Base-by-base conservation (phyloP, 1,140 invertebrate genomes). In the Drosophila auraria region DNA sequence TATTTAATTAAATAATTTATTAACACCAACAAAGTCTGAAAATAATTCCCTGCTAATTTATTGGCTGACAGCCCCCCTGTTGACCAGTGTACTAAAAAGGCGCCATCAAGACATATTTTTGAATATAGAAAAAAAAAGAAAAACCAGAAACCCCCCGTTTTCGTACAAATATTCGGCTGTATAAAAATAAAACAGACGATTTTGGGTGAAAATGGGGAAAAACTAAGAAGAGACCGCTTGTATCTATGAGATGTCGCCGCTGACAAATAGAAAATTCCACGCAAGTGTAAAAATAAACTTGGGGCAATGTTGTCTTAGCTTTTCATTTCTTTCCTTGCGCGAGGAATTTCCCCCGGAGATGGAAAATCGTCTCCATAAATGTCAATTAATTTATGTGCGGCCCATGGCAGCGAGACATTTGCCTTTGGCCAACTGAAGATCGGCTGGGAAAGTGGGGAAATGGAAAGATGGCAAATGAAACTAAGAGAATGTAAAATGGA, bases 191-290 rank as follows among this genome's bases (percentile, higher is more conserved):
- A 89, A 89, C 71, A 89, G 62, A 78, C 61, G 51, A 25, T 50
- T 78, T 56, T 78, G 45, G 44, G 59, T 51, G 25, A 64, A 68
- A 68, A 54, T 44, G 66, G 36, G 44, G 66, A 36, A 59, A 60
- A 50, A 61, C 11, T 45, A 8, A 62, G 42, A 69, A 47, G 27
- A 27, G 27, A 33, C 30, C 68, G 33, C 49, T 27, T 50, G 42
- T 75, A 44, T 69, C 57, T 62, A 47, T 72, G 57, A 77, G 49
- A 50, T 51, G 72, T 63, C 50, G 58, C n/a, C 30, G 83, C 83
- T 89, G 83, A 81, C 84, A 89, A 87, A 87, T 89, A 81, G 60
- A 89, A 69, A 82, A 80, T 87, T 84, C 82, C 82, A 77, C 79
- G 79, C 66, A 77, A 64, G 78, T 79, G 66, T 87, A 86, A 86